Conservation (phyloP, 2,797 vertebrate genomes). For the Pelochelys cantorii region DNA sequence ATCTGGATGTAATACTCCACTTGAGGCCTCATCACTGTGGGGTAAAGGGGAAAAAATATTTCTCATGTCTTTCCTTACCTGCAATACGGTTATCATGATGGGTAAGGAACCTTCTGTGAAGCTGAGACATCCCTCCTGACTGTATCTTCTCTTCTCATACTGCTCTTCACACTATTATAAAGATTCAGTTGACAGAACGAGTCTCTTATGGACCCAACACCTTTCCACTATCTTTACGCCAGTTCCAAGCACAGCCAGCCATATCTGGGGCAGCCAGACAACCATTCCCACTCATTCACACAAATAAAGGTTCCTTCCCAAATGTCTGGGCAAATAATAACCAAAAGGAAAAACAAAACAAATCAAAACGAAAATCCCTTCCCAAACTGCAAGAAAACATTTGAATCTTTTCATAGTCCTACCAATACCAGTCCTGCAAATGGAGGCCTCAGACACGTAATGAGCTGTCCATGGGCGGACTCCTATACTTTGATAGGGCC, state of each 20-base stretch:
- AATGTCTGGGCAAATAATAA: not conserved
- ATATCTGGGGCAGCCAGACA: not conserved
- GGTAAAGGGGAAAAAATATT: too few relatives aligned
- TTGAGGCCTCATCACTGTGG: too few relatives aligned
- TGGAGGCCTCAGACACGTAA: not conserved
- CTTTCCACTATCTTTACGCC: too few relatives aligned
- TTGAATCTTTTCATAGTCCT: not conserved
- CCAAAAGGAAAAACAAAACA: not conserved
- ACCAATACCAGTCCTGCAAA: accelerated
- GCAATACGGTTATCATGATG: not conserved
- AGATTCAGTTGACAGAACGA: too few relatives aligned
- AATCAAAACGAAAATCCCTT: not conserved
- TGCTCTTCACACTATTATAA: too few relatives aligned
- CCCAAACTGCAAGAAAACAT: not conserved
- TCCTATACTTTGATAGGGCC: not conserved
- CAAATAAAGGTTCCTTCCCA: not conserved
- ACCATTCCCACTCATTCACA: not conserved
- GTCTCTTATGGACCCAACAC: not conserved
- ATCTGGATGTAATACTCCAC: too few relatives aligned
- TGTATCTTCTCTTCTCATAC: accelerated
- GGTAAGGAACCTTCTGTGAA: not conserved
- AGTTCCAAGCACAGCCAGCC: not conserved
- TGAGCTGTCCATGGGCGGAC: accelerated
- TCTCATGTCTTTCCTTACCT: too few relatives aligned
- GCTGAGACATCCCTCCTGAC: not conserved